These are phyloP conservation scores for Nesogale talazaci DNA, from an alignment of 2,113 vertebrate genomes.

Conservation along the genomic window DNA sequence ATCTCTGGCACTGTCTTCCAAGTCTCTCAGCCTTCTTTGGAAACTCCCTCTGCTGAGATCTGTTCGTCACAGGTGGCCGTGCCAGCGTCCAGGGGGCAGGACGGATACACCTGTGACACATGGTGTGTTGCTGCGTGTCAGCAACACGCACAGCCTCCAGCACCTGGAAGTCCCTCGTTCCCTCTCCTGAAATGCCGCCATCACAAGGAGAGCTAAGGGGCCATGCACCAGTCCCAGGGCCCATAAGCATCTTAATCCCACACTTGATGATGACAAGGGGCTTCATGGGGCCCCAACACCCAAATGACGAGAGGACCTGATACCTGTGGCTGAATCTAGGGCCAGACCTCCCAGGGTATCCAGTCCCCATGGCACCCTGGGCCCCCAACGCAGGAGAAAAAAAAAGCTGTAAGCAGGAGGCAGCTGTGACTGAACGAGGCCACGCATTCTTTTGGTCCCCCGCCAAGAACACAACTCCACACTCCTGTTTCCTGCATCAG, in stretches of 20 bases:
- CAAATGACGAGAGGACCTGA: background rate
- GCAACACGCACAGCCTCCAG: background rate
- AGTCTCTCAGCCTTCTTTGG: no score
- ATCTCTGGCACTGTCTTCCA: no score
- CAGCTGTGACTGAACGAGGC: background rate
- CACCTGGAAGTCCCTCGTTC: background rate
- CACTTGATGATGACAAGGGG: accelerated
- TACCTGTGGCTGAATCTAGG: background rate
- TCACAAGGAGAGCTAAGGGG: background rate
- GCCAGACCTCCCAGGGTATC: background rate
- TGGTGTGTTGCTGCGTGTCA: background rate
- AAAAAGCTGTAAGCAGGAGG: background rate
- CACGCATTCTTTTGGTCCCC: slow-evolving; percentile 8
- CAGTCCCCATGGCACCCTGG: accelerated
- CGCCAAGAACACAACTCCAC: background rate
- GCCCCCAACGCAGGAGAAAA: background rate
- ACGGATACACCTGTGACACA: no score
- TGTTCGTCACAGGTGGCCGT: no score
- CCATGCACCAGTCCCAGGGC: accelerated
- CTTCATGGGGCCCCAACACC: accelerated
- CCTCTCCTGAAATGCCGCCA: background rate
- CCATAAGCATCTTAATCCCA: background rate
- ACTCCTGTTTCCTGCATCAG: background rate
- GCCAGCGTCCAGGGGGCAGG: background rate
- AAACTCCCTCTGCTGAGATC: no score